Conservation (phyloP, 2,888 invertebrate genomes). For the Diplazon laetatorius region DNA sequence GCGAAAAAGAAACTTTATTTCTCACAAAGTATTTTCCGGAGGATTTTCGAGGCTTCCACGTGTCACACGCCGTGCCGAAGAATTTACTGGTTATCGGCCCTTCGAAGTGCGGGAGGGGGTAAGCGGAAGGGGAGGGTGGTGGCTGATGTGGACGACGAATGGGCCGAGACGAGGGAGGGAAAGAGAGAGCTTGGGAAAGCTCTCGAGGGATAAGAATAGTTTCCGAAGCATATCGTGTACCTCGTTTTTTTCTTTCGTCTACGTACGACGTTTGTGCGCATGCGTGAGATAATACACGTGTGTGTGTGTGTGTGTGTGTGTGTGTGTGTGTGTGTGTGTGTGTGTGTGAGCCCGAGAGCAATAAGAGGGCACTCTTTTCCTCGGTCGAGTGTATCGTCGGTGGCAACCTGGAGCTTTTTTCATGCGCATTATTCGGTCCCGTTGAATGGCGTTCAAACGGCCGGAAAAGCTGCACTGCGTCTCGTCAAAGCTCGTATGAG, state of each 20-base stretch:
- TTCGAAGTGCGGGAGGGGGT: conserved; percentile 21
- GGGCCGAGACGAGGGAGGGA: no score
- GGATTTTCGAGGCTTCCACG: conserved; percentile 43
- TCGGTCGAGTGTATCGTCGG: no score
- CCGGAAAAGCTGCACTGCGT: conserved; percentile 34
- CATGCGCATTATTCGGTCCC: conserved; percentile 7
- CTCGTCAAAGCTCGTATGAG: conserved; percentile 35
- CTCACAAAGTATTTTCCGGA: conserved; percentile 13
- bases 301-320: not conserved
- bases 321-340: not conserved
- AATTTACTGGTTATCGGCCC: conserved; percentile 59
- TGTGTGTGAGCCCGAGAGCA: not conserved
- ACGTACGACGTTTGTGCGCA: not conserved
- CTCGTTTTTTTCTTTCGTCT: conserved; percentile 41
- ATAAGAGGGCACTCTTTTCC: not conserved
- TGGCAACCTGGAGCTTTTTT: not conserved
- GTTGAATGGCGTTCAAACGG: conserved; percentile 35
- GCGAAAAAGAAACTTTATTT: conserved; percentile 40
- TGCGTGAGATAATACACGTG: no score
- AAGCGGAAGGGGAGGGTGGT: no score
- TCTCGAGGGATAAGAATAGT: conserved; percentile 57
- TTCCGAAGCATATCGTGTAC: conserved; percentile 52
- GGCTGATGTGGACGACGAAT: no score
- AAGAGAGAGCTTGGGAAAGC: conserved; percentile 49
- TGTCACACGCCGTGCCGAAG: conserved; percentile 46